Conservation (phyloP, 2,888 invertebrate species). For the Euplexia lucipara region DNA sequence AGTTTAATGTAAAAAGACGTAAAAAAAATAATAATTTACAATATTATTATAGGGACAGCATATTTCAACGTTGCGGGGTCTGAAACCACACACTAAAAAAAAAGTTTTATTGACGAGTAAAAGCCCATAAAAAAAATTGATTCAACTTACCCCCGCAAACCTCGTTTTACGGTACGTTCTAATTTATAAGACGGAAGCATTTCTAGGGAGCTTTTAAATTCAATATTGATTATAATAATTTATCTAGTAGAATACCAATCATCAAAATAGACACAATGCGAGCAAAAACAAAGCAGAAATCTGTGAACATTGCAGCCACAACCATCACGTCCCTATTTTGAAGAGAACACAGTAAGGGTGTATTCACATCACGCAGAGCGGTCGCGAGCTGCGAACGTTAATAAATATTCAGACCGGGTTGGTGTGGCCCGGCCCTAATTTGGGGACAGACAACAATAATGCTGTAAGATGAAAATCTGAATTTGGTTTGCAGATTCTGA, state of each 20-base stretch:
- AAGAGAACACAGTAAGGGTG: conserved; percentile 69
- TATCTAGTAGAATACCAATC: neutral
- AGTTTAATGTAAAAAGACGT: no score
- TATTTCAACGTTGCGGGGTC: no score
- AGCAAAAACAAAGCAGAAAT: conserved; percentile 30
- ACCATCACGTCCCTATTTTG: conserved; percentile 36
- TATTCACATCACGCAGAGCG: conserved; percentile 57
- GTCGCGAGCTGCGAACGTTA: conserved; percentile 58
- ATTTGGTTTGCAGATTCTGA: conserved; percentile 8
- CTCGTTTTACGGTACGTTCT: no score
- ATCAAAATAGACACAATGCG: conserved; percentile 9
- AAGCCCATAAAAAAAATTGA: no score
- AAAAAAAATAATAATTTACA: no score
- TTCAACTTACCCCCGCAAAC: no score
- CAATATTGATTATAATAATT: no score
- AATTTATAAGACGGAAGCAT: no score
- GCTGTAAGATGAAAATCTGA: conserved; percentile 5
- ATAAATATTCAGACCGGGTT: conserved; percentile 70
- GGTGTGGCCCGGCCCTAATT: conserved; percentile 55
- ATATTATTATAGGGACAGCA: no score
- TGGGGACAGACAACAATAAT: conserved; percentile 21
- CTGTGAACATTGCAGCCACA: conserved; percentile 17
- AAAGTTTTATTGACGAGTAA: no score
- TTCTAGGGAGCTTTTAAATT: no score
- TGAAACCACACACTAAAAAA: no score